Evolutionary conservation across 2,888 invertebrate species (phyloP).

Genomic region (Blomia tropicalis): DNA sequence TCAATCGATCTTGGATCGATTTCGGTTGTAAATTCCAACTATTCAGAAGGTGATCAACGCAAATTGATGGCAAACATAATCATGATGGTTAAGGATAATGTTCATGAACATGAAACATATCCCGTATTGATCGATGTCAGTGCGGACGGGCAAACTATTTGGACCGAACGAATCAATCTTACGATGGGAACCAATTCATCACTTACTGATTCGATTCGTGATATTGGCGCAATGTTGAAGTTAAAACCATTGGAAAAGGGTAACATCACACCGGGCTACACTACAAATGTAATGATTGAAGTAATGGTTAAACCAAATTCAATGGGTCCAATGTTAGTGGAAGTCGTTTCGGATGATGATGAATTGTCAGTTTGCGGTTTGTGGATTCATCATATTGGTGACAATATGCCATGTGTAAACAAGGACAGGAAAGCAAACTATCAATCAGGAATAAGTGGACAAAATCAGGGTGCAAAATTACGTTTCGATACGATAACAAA

Average conservation of each 20-base stretch:
- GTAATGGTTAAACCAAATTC: slow-evolving; percentile 28
- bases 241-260: not conserved
- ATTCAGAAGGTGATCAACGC: not conserved
- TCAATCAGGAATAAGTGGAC: slow-evolving; percentile 20
- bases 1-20: not conserved
- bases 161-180: slow-evolving; percentile 28
- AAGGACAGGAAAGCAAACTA: slow-evolving; percentile 27
- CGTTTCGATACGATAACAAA: slow-evolving; percentile 28
- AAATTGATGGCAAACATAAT: not conserved
- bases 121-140: slow-evolving; percentile 27
- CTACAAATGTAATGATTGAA: slow-evolving; percentile 27
- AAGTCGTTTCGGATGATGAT: slow-evolving; percentile 24
- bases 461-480: slow-evolving; percentile 27
- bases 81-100: not conserved
- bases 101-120: slow-evolving; percentile 23
- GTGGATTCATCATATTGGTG: slow-evolving; percentile 28
- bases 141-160: slow-evolving; percentile 26
- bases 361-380: slow-evolving; percentile 29
- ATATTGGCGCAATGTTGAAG: not conserved
- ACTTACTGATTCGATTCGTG: slow-evolving; percentile 20
- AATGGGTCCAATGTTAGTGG: slow-evolving; percentile 26
- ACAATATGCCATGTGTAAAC: slow-evolving; percentile 29
- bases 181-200: slow-evolving; percentile 25
- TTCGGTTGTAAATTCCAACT: not conserved
- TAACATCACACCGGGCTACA: slow-evolving; percentile 26